phyloP scores from a whole-genome alignment of 2,113 vertebrate species.

The Eleginops maclovinus region DNA sequence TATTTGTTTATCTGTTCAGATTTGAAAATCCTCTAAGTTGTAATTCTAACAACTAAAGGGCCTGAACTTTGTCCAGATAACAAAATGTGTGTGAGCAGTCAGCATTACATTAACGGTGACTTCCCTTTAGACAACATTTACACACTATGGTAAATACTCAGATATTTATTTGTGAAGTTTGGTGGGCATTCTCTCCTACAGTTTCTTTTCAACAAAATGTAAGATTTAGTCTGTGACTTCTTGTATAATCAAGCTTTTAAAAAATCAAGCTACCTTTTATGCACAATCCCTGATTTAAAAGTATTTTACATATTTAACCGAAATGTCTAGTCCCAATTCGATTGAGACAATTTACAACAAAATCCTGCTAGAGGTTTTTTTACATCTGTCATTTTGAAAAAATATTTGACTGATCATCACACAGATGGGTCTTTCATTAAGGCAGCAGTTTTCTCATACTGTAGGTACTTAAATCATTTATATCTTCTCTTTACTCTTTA shows the following conservation, averaged over 20 bases:
- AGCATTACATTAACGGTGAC: background rate
- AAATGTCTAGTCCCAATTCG: background rate
- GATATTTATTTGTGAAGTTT: no score
- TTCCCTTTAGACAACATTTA: background rate
- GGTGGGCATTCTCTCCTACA: background rate
- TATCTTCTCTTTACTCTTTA: background rate
- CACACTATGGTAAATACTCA: background rate
- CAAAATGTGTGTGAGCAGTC: background rate
- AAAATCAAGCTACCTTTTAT: background rate
- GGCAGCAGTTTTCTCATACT: background rate
- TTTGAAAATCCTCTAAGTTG: no score
- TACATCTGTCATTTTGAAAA: no score
- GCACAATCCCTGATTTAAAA: background rate
- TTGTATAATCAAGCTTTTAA: background rate
- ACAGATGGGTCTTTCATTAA: background rate
- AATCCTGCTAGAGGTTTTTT: background rate
- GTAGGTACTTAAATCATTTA: background rate
- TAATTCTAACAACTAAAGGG: background rate
- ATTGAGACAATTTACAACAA: background rate
- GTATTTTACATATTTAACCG: background rate
- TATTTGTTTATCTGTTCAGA: no score
- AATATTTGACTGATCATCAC: no score
- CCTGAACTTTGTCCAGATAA: background rate
- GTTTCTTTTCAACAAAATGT: background rate
- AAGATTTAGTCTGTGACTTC: background rate